Evolutionary conservation across 2,113 vertebrate genomes (phyloP), one percentile per base, ranked within the genome.

Genomic region (Tiliqua scincoides): DNA sequence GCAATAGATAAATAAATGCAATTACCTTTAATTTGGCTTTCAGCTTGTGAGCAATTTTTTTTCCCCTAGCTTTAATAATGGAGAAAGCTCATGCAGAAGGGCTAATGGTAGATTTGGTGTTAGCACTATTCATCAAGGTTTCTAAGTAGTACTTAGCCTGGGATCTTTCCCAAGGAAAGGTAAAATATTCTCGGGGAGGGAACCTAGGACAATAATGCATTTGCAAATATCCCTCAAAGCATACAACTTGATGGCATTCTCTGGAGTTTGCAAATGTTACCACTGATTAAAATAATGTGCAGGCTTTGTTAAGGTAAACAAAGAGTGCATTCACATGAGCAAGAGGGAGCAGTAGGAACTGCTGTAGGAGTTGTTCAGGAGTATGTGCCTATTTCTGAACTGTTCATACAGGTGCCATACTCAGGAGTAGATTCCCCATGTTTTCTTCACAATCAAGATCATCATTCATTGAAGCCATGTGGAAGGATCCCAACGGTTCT

Each of bases 1-100:
- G 95, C 94, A 93, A 95, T 79, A 95, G 94, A 94, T 96, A 97
- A 97, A 97, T 96, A 96, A 96, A 97, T 96, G 95, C 91, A 95
- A 96, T 95, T 95, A 93, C 85, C 77, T 89, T 96, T 95, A 89
- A 95, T 94, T 95, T 94, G 32, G 86, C 94, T 95, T 96, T 93
- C 88, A 86, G 91, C 82, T 63, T 85, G 79, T 73, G 57, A 89
- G 75, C 83, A 5, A 11, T 89, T 94, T 91, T 79, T 84, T 67
- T 62, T 87, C n/a, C n/a, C n/a, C n/a, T 72, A 90, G 85, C 82
- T 91, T 93, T 91, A 85, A 83, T 78, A 84, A 86, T 92, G 72
- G 70, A 82, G 78, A 91, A 85, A 93, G 91, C 93, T 84, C 88
- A 75, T 81, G 71, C 87, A 87, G 89, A 93, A 89, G 78, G 85